Evolutionary conservation across 53 echinoderm and acorn worm genomes (phyloP), one percentile per base, ranked within the genome.

Genomic region (Apostichopus leukothele): DNA sequence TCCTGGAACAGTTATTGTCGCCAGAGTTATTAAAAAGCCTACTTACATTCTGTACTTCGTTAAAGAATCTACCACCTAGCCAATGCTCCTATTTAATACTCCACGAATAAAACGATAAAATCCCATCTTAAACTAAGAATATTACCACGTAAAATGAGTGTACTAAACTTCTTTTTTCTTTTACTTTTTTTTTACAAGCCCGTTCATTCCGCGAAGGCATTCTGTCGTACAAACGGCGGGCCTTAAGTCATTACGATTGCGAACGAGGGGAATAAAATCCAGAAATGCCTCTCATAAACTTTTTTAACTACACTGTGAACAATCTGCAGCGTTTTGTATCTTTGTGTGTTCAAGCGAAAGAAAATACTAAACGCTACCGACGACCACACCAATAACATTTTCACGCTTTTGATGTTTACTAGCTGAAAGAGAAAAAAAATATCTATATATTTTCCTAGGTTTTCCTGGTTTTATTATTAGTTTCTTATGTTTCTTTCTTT

Each of bases 21-120:
- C 85, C 50, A 20, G 27, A 51, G 85, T 25, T 63, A 85, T 85
- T 84, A 84, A 85, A 85, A 85, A 85, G 71, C 39, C 85, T 60
- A 85, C 68, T 85, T 68, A 85, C 68, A 85, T 85, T 67, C 85
- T 85, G 85, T 85, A 67, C 85, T 85, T 85, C 85, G 85, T 85
- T 85, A 85, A 50, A 76, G 57, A 67, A 85, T 67, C 85, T 63
- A 85, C 68, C 66, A 63, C 66, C 67, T 67, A 85, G 68, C 85
- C 85, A 85, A 21, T 85, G 68, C 66, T 85, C 11, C 85, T 63
- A 85, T 85, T 85, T 85, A 85, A 85, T 85, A 85, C 85, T 60
- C 12, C 26, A 11, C 66, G 85, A 85, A 85, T 63, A 63, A 85
- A 85, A 67, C 63, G 63, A 66, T 63, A 63, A 85, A 85, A 85